These are phyloP conservation scores for Sus scrofa DNA, from an alignment of 2,113 vertebrate genomes.

Conservation along the genomic window T2T-Sscrofa CM000818.6:120767001-120767500, in stretches of 20 bases:
- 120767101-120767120: background rate
- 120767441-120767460: background rate
- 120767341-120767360: slow-evolving; percentile 37
- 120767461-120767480: background rate
- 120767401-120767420: background rate
- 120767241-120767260: slow-evolving; percentile 59
- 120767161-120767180: slow-evolving; percentile 28
- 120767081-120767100: background rate
- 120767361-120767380: background rate
- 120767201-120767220: slow-evolving; percentile 82
- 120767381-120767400: background rate
- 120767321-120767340: slow-evolving; percentile 5
- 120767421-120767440: background rate
- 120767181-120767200: slow-evolving; percentile 30
- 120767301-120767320: slow-evolving; percentile 32
- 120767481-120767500: background rate
- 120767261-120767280: slow-evolving; percentile 78
- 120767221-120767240: slow-evolving; percentile 79
- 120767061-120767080: slow-evolving; percentile 52
- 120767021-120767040: slow-evolving; percentile 46
- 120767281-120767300: slow-evolving; percentile 62
- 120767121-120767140: background rate
- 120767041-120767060: background rate
- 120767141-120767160: background rate
- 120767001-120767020: slow-evolving; percentile 38